A percentile compares a stretch with the other conserved stretches of the same genome.
These are phyloP conservation scores for Heliothis subflexa DNA, from an alignment of 1,140 invertebrate genomes.

Conservation along the genomic window DNA sequence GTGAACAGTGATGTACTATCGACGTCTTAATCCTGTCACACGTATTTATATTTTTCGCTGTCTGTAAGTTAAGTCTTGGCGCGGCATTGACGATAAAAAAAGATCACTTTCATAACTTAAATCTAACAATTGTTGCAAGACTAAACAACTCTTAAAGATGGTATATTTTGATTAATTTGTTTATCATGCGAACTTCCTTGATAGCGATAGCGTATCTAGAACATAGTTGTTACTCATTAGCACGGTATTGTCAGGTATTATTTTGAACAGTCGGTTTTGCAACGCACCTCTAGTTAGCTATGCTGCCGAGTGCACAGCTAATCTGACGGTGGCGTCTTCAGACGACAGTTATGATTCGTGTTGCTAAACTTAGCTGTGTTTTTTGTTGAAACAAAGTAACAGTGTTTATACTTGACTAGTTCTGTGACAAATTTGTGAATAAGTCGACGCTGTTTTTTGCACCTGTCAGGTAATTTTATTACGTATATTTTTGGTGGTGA, in stretches of 20 bases:
- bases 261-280: constrained; percentile 39
- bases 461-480: neutral
- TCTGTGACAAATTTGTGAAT: constrained; percentile 28
- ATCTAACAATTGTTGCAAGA: neutral
- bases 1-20: too few relatives aligned
- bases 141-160: neutral
- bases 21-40: too few relatives aligned
- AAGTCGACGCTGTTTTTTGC: neutral
- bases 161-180: neutral
- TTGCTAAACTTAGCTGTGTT: constrained; percentile 23
- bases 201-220: constrained; percentile 34
- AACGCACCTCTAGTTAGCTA: constrained; percentile 31
- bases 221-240: constrained; percentile 25
- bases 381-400: constrained; percentile 35
- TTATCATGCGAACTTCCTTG: constrained; percentile 30
- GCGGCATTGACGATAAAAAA: too few relatives aligned
- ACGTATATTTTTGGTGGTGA: neutral
- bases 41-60: too few relatives aligned
- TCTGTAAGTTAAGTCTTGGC: too few relatives aligned
- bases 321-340: constrained; percentile 18
- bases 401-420: constrained; percentile 34
- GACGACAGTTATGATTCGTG: constrained; percentile 43
- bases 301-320: constrained; percentile 16
- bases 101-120: neutral
- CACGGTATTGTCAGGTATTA: constrained; percentile 26